phyloP scores from a whole-genome alignment of 2,113 vertebrate genomes.

The Benitochromis conjunctus region DNA sequence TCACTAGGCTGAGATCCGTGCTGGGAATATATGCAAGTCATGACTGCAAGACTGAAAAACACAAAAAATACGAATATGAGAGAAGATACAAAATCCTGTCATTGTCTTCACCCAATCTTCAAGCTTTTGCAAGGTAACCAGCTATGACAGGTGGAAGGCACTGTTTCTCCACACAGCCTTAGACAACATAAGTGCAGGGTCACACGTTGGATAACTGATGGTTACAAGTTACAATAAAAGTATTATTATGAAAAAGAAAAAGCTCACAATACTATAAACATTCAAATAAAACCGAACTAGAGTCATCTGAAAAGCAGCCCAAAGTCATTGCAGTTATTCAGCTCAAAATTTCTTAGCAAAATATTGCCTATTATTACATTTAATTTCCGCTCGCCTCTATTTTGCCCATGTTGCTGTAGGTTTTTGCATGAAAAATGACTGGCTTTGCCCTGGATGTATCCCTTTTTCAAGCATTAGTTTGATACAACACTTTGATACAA shows the following conservation, averaged over 20 bases:
- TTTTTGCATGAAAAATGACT: not conserved
- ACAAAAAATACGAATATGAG: not conserved
- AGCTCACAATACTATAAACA: not conserved
- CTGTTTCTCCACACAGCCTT: not conserved
- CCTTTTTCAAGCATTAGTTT: not conserved
- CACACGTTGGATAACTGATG: not conserved
- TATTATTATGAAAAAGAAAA: not conserved
- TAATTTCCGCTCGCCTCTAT: not conserved
- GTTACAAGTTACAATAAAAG: not conserved
- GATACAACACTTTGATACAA: not conserved
- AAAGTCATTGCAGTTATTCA: not conserved
- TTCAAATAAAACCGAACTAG: not conserved
- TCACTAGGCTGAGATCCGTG: conserved; percentile 80
- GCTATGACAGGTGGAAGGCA: not conserved
- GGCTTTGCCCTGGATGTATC: not conserved
- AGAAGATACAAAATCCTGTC: not conserved
- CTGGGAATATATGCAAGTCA: conserved; percentile 94
- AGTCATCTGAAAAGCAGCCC: not conserved
- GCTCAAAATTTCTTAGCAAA: not conserved
- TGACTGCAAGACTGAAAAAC: conserved; percentile 72
- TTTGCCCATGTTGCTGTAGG: not conserved
- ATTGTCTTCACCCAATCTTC: not conserved
- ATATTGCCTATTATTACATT: not conserved
- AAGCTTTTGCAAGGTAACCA: not conserved
- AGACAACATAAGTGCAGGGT: not conserved